phyloP scores from a whole-genome alignment of 2,888 invertebrate genomes.

The Meganola albula region DNA sequence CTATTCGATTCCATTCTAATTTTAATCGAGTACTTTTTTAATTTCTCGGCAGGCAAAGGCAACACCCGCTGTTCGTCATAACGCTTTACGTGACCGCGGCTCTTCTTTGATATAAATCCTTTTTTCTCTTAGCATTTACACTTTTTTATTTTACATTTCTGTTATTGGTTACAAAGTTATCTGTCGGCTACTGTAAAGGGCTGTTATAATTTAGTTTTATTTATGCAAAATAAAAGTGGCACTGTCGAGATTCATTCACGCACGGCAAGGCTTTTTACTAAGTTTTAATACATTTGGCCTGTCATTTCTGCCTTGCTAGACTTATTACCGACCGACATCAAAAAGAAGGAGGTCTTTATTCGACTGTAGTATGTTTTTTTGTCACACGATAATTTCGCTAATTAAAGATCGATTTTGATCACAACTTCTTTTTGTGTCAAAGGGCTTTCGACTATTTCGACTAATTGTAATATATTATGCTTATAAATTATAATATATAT shows the following conservation, averaged over 20 bases:
- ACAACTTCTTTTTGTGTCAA: too few relatives aligned
- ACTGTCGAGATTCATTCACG: slow-evolving; percentile 61
- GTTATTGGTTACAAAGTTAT: slow-evolving; percentile 73
- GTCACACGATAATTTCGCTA: too few relatives aligned
- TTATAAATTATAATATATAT: too few relatives aligned
- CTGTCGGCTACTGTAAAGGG: slow-evolving; percentile 73
- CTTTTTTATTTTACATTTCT: slow-evolving; percentile 63
- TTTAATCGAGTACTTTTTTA: slow-evolving; percentile 49
- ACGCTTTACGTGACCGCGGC: slow-evolving; percentile 74
- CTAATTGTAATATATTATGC: too few relatives aligned
- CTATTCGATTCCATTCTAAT: slow-evolving; percentile 44
- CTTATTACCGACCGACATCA: too few relatives aligned
- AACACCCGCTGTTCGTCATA: slow-evolving; percentile 70
- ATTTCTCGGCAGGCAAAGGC: slow-evolving; percentile 49
- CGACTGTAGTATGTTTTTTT: too few relatives aligned
- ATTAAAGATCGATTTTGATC: too few relatives aligned
- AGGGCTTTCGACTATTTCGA: too few relatives aligned
- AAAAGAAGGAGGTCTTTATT: too few relatives aligned
- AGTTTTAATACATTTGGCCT: background rate
- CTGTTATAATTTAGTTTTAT: slow-evolving; percentile 73
- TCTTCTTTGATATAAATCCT: slow-evolving; percentile 60
- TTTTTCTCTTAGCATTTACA: slow-evolving; percentile 52
- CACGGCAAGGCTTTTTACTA: slow-evolving; percentile 40
- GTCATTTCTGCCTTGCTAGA: too few relatives aligned
- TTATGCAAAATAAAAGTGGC: slow-evolving; percentile 75